These are phyloP conservation scores for Panthera uncia DNA, from an alignment of 2,113 vertebrate species.

Conservation along the genomic window DNA sequence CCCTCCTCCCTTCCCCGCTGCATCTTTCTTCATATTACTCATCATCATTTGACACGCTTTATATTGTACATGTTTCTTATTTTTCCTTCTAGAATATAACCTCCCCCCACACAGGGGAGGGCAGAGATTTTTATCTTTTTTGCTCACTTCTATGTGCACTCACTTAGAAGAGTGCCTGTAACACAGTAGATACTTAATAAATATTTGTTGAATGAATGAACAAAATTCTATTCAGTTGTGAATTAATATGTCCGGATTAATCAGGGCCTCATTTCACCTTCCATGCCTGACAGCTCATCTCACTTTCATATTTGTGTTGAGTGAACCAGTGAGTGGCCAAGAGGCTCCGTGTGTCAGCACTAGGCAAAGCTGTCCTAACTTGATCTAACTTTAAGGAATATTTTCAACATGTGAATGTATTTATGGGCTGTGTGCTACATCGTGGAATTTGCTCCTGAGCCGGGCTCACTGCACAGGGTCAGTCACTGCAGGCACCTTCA, in stretches of 20 bases:
- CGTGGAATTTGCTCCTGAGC: not conserved
- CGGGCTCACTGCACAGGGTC: not conserved
- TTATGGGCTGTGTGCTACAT: fast-evolving
- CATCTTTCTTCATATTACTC: not conserved
- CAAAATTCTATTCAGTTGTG: not conserved
- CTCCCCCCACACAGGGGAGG: not conserved
- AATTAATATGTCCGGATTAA: not conserved
- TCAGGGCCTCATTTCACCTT: not conserved
- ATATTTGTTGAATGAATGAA: not conserved
- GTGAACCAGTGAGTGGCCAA: not conserved
- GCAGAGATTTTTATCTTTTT: not conserved
- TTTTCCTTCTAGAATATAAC: not conserved
- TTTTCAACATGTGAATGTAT: not conserved
- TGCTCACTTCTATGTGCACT: not conserved
- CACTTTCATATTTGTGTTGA: not conserved
- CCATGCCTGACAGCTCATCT: not conserved
- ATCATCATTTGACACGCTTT: not conserved
- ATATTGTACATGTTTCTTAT: not conserved
- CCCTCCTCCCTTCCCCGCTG: not conserved
- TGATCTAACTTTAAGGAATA: not conserved
- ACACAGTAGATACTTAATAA: not conserved
- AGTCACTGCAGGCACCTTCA: not conserved
- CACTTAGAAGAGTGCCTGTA: not conserved
- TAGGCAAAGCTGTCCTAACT: not conserved
- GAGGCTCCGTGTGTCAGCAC: not conserved